Conservation (phyloP, 2,888 invertebrate species). For the Charanyca ferruginea region DNA sequence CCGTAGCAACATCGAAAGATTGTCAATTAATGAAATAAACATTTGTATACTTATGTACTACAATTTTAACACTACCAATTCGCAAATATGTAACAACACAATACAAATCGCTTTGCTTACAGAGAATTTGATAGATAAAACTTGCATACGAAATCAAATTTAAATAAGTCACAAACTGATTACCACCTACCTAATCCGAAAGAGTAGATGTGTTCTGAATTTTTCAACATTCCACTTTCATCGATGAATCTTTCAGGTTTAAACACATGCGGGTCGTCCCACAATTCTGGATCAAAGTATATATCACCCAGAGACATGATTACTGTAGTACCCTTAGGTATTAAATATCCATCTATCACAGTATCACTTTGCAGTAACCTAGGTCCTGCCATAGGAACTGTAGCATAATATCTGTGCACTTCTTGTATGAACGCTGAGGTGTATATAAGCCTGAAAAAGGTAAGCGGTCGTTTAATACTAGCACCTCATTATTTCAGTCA, state of each 20-base stretch:
- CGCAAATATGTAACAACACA: neutral
- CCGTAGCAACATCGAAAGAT: neutral
- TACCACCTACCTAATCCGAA: conserved; percentile 92
- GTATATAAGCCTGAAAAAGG: conserved; percentile 84
- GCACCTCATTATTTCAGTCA: neutral
- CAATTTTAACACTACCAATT: neutral
- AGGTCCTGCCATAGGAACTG: conserved; percentile 90
- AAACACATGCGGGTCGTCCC: conserved; percentile 91
- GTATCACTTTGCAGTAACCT: conserved; percentile 81
- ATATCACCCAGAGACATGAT: conserved; percentile 89
- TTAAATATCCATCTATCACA: conserved; percentile 80
- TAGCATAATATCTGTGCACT: conserved; percentile 89
- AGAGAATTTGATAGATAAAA: neutral
- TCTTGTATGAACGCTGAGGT: conserved; percentile 91
- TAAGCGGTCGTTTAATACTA: neutral
- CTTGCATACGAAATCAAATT: conserved; percentile 1
- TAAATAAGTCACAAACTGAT: neutral
- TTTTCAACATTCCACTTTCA: conserved; percentile 86
- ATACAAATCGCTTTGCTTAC: conserved; percentile 3
- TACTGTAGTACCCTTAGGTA: conserved; percentile 89
- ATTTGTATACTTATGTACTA: neutral
- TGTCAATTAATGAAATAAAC: neutral
- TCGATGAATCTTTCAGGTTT: conserved; percentile 92
- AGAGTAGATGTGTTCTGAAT: conserved; percentile 90
- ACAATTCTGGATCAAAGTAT: conserved; percentile 88